Conservation (phyloP, 2,797 vertebrate species). For the Apodemus agrarius region DNA sequence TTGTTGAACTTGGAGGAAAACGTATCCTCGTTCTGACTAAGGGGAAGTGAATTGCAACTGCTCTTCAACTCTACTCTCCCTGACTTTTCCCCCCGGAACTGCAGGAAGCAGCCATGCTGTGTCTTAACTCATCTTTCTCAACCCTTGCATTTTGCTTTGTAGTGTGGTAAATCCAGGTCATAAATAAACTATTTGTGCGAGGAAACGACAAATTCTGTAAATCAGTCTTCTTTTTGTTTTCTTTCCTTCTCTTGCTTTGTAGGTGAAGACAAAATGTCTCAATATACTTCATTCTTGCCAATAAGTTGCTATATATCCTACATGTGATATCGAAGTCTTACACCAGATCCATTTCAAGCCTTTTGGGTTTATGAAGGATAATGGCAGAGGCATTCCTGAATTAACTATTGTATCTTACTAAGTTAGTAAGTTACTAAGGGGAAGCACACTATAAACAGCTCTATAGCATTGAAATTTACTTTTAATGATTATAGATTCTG, state of each 20-base stretch:
- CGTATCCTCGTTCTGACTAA: neutral
- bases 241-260: neutral
- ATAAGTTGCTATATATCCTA: neutral
- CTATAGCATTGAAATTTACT: neutral
- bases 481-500: neutral
- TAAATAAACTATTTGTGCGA: neutral
- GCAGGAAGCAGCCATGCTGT: neutral
- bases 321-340: neutral
- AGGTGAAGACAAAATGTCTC: neutral
- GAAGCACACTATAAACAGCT: fast-evolving
- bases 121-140: neutral
- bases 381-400: neutral
- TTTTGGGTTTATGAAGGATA: neutral
- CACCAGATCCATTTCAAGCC: neutral
- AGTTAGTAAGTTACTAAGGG: neutral
- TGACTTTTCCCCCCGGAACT: neutral
- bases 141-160: neutral
- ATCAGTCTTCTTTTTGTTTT: neutral
- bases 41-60: too few species aligned
- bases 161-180: neutral
- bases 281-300: constrained; percentile 5
- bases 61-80: neutral
- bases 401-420: neutral
- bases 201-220: neutral
- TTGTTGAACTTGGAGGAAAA: neutral